These are phyloP conservation scores for Scrobipalpa atriplicella DNA, from an alignment of 2,888 invertebrate genomes.

Conservation along the genomic window DNA sequence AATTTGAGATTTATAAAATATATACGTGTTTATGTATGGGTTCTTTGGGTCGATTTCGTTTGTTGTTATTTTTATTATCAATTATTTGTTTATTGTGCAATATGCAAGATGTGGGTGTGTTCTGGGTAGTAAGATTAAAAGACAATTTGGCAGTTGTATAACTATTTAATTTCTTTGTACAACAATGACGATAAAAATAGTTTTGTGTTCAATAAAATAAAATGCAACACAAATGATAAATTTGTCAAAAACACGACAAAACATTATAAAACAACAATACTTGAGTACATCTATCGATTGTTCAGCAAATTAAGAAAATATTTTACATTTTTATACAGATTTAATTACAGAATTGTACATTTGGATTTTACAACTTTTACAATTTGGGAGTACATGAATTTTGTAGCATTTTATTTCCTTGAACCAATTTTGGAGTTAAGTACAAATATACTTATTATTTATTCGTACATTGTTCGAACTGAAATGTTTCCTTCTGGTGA, in stretches of 20 bases:
- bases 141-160: conserved; percentile 73
- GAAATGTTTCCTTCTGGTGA: conserved; percentile 9
- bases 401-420: conserved; percentile 32
- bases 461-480: conserved; percentile 13
- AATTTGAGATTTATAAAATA: too few relatives aligned
- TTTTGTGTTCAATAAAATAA: conserved; percentile 75
- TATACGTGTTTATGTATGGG: too few relatives aligned
- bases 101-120: neutral
- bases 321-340: conserved; percentile 28
- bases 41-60: too few relatives aligned
- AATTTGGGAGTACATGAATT: conserved; percentile 22
- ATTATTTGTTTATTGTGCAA: too few relatives aligned
- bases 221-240: conserved; percentile 69
- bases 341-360: conserved; percentile 29
- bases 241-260: conserved; percentile 62
- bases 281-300: conserved; percentile 33
- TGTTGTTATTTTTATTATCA: too few relatives aligned
- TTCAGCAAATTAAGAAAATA: conserved; percentile 22
- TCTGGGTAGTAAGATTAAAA: conserved; percentile 39
- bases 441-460: conserved; percentile 11
- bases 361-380: conserved; percentile 22
- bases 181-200: conserved; percentile 66
- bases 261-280: conserved; percentile 54
- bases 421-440: conserved; percentile 25
- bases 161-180: conserved; percentile 76